Evolutionary conservation across 2,888 invertebrate species (phyloP), one percentile per base, ranked within the genome.

Genomic region (Cheilosia scutellata): DNA sequence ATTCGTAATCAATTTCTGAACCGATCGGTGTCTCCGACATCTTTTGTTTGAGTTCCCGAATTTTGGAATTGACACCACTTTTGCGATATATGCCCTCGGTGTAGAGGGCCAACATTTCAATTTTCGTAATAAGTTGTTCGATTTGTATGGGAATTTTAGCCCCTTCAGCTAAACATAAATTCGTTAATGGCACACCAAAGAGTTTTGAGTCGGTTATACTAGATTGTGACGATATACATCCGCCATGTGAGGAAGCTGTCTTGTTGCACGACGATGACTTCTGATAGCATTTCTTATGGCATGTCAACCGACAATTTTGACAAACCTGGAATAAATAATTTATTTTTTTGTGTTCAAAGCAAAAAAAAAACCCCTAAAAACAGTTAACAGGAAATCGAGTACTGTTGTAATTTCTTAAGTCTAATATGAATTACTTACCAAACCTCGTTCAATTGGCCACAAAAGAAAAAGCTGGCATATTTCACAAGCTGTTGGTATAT

Each of bases 401-500:
- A 20, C 20, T 20, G 20, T 20, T 20, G 20, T 20, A 20, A 20
- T 20, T 20, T 20, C 20, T 20, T 3, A 29, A 29, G 5, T 29
- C 29, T 11, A 37, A 11, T 11, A 37, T 37, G 37, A 37, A 37
- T 4, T 47, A 87, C 88, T 88, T 83, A 95, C 96, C 87, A 97
- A 95, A 63, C 97, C 97, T 75, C 97, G 94, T 92, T 98, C 98
- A 86, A 98, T 96, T 76, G 98, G 97, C 98, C 98, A 98, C 95
- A 98, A 97, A 92, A 98, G 97, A 93, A 97, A 97, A 2, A 96
- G 96, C 90, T 96, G 96, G 93, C 98, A 98, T 87, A 98, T 96
- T 93, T 99, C 98, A 93, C 98, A 99, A 89, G 97, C 98, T 4
- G 98, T 98, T 13, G 98, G 98, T 90, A 98, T 98, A 93, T 98